A percentile compares a stretch with the other conserved stretches of the same genome.
Conservation (phyloP, 2,797 vertebrate genomes). For the Semotilus atromaculatus region DNA sequence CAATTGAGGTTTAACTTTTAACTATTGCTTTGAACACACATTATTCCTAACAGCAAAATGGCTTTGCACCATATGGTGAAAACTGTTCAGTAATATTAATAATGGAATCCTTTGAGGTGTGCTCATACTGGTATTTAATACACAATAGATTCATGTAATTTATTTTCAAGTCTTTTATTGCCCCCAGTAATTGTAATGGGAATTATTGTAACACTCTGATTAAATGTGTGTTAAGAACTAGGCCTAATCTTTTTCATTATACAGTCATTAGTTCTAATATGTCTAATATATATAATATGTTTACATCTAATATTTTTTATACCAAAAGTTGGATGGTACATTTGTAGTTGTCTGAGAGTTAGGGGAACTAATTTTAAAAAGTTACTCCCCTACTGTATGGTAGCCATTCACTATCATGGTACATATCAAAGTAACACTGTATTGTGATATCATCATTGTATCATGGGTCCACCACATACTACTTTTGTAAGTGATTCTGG, state of each 20-base stretch:
- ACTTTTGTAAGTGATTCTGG: neutral
- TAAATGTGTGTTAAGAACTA: neutral
- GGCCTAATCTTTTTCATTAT: neutral
- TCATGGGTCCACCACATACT: neutral
- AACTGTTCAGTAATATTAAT: neutral
- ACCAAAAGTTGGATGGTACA: neutral
- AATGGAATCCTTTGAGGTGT: neutral
- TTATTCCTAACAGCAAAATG: neutral
- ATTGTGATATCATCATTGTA: neutral
- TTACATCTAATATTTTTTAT: neutral
- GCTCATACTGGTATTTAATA: neutral
- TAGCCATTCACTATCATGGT: too few species aligned
- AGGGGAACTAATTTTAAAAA: neutral
- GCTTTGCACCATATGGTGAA: neutral
- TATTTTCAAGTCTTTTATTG: slow-evolving; percentile 2
- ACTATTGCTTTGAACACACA: neutral
- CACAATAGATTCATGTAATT: neutral
- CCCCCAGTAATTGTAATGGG: neutral
- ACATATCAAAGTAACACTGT: neutral
- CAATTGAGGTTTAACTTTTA: neutral
- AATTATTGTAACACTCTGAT: neutral
- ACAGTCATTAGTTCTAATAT: too few species aligned
- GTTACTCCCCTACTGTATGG: neutral
- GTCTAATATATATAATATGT: neutral
- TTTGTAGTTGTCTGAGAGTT: neutral